Conservation (phyloP, 2,888 invertebrate species). For the Mythimna lalbum region DNA sequence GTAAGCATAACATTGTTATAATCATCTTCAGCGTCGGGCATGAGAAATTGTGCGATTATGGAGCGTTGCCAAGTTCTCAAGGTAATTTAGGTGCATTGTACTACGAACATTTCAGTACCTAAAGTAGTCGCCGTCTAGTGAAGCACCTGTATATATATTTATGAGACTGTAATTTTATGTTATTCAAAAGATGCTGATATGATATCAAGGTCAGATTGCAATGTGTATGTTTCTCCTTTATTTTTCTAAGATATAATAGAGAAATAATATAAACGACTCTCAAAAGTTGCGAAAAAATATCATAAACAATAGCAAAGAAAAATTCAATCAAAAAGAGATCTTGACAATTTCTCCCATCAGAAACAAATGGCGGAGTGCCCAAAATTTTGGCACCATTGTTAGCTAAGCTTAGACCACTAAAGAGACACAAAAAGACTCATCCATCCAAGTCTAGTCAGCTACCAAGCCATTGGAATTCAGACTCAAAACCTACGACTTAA, state of each 20-base stretch:
- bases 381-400: slow-evolving; percentile 13
- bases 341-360: too few relatives aligned
- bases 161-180: background rate
- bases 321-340: too few relatives aligned
- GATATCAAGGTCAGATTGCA: too few relatives aligned
- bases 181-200: background rate
- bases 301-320: background rate
- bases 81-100: slow-evolving; percentile 60
- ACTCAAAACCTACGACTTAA: background rate
- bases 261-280: too few relatives aligned
- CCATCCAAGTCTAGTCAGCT: background rate
- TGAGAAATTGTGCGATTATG: slow-evolving; percentile 57
- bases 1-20: slow-evolving; percentile 51
- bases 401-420: slow-evolving; percentile 3
- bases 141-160: slow-evolving; percentile 13
- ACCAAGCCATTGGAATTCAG: slow-evolving; percentile 2
- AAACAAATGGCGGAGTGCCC: background rate
- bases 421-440: background rate
- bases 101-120: slow-evolving; percentile 44
- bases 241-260: background rate
- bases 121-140: slow-evolving; percentile 24
- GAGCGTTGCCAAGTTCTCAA: slow-evolving; percentile 55
- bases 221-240: background rate
- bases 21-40: slow-evolving; percentile 38
- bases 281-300: background rate